These are phyloP conservation scores for Cataglyphis rosenhaueri DNA, from an alignment of 2,888 invertebrate genomes.

Conservation along the genomic window DNA sequence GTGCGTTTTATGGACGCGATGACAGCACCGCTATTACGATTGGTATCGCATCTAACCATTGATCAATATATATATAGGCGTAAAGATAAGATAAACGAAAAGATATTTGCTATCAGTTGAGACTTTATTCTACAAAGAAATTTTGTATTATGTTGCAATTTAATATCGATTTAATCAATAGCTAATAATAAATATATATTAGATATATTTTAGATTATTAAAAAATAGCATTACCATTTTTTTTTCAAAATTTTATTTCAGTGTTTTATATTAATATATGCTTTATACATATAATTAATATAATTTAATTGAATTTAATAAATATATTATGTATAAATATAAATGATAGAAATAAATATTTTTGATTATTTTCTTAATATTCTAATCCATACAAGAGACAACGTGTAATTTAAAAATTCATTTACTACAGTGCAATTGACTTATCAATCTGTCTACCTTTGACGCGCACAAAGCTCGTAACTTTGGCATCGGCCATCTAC, in stretches of 20 bases:
- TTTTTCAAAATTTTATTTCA: background rate
- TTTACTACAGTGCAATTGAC: conserved; percentile 63
- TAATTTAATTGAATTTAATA: background rate
- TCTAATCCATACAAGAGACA: background rate
- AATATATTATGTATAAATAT: background rate
- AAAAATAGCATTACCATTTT: background rate
- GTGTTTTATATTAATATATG: background rate
- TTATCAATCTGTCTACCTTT: conserved; percentile 76
- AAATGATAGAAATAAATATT: background rate
- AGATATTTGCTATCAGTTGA: background rate
- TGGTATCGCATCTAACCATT: conserved; percentile 63
- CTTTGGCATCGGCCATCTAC: conserved; percentile 59
- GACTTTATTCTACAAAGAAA: background rate
- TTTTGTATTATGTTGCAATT: background rate
- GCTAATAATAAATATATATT: background rate
- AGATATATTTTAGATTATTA: background rate
- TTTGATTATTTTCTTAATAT: background rate
- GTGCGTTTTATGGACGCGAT: conserved; percentile 75
- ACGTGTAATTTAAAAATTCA: conserved; percentile 74
- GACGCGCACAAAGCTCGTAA: conserved; percentile 64
- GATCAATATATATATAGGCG: conserved; percentile 3
- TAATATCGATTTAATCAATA: background rate
- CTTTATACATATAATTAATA: background rate
- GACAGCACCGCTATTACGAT: conserved; percentile 76
- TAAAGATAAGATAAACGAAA: background rate